Evolutionary conservation across 92 coral and sea anemone genomes (phyloP).

Genomic region (Parazoanthus darwini): DNA sequence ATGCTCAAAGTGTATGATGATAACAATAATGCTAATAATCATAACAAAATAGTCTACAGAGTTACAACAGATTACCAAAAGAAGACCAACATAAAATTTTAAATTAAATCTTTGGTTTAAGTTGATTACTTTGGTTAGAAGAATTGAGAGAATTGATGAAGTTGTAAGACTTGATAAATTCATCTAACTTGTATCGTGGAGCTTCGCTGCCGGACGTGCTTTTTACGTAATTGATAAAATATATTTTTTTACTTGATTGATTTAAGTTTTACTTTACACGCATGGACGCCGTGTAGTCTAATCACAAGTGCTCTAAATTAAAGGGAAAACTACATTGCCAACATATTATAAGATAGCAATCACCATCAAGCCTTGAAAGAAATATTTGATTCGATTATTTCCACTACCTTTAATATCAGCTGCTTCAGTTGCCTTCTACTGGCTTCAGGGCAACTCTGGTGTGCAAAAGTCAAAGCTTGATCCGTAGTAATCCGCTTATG

Average conservation of each 20-base stretch:
- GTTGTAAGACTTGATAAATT: neutral
- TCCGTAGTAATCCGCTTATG: slow-evolving; percentile 70
- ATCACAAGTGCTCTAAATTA: too few relatives aligned
- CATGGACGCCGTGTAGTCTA: too few relatives aligned
- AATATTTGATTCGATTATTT: neutral
- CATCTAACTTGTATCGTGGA: neutral
- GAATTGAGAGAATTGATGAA: too few relatives aligned
- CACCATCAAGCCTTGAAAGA: neutral
- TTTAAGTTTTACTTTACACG: too few relatives aligned
- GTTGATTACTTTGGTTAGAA: neutral
- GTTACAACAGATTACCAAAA: too few relatives aligned
- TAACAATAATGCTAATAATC: neutral
- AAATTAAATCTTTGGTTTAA: neutral
- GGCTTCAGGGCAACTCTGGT: slow-evolving; percentile 74
- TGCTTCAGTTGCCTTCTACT: slow-evolving; percentile 66
- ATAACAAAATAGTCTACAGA: too few relatives aligned
- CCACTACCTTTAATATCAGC: slow-evolving; percentile 19
- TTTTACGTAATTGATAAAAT: too few relatives aligned
- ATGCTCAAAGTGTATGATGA: neutral
- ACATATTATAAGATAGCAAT: too few relatives aligned
- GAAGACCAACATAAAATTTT: too few relatives aligned
- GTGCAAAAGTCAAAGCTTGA: slow-evolving; percentile 81
- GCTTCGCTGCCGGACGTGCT: too few relatives aligned
- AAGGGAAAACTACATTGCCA: too few relatives aligned
- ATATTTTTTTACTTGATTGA: too few relatives aligned